phyloP scores from a whole-genome alignment of 2,888 invertebrate genomes.

The Hedychridium roseum region DNA sequence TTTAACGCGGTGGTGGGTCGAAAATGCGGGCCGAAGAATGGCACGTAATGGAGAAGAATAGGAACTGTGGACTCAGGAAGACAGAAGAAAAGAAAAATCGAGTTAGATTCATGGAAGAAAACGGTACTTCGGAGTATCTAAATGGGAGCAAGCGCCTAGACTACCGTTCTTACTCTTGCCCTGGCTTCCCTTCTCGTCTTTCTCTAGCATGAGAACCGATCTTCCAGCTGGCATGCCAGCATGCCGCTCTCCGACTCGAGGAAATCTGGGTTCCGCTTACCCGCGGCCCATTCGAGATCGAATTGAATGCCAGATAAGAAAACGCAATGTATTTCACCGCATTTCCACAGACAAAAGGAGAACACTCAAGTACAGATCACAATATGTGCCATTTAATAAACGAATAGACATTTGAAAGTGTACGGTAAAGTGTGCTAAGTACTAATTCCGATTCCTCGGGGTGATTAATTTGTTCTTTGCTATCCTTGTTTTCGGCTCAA shows the following conservation, averaged over 20 bases:
- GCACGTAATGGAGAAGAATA: slow-evolving; percentile 5
- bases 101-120: slow-evolving; percentile 35
- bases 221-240: slow-evolving; percentile 9
- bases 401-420: no score
- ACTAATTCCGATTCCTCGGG: no score
- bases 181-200: background rate
- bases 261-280: slow-evolving; percentile 32
- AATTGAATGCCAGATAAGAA: slow-evolving; percentile 28
- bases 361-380: no score
- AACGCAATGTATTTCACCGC: no score
- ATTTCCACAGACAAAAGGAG: no score
- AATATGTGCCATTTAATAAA: no score
- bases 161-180: slow-evolving; percentile 24
- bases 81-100: slow-evolving; percentile 19
- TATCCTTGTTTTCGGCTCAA: no score
- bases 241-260: slow-evolving; percentile 20
- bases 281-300: slow-evolving; percentile 28
- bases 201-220: slow-evolving; percentile 7
- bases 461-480: no score
- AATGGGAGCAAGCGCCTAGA: slow-evolving; percentile 21
- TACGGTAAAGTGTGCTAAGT: no score
- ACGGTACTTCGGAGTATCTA: slow-evolving; percentile 41
- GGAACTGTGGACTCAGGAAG: slow-evolving; percentile 4
- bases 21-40: slow-evolving; percentile 25
- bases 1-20: slow-evolving; percentile 9